Percentiles rank a stretch among this genome's conserved stretches.
Evolutionary conservation across 2,113 vertebrate genomes (phyloP).

Genomic region (Xyrauchen texanus): DNA sequence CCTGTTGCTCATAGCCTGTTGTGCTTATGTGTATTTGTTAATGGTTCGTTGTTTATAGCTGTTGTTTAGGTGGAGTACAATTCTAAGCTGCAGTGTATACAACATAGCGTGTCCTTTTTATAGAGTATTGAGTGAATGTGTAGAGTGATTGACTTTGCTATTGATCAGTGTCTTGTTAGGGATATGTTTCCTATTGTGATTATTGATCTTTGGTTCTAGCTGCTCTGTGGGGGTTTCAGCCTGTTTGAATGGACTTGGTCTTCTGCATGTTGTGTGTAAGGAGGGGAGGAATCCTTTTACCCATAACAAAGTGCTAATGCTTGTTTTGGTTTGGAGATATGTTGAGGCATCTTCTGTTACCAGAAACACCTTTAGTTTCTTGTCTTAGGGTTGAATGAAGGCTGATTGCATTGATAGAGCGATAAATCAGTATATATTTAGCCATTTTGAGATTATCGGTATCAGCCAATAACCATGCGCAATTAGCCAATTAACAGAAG

Average conservation of each 20-base stretch:
- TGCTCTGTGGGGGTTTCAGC: background rate
- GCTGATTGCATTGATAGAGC: too few relatives aligned
- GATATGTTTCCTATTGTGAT: conserved; percentile 35
- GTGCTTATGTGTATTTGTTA: background rate
- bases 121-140: conserved; percentile 22
- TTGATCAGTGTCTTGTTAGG: conserved; percentile 17
- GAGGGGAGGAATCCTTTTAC: too few relatives aligned
- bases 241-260: background rate
- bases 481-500: too few relatives aligned
- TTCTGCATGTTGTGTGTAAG: background rate
- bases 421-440: too few relatives aligned
- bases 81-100: conserved; percentile 4
- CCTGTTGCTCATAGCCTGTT: background rate
- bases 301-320: too few relatives aligned
- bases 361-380: too few relatives aligned
- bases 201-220: conserved; percentile 45
- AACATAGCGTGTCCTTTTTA: background rate
- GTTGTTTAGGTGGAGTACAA: conserved; percentile 1
- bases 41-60: background rate
- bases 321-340: too few relatives aligned
- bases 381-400: too few relatives aligned
- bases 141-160: conserved; percentile 43
- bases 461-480: too few relatives aligned
- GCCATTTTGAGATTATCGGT: too few relatives aligned
- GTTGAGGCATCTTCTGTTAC: too few relatives aligned